These are phyloP conservation scores for Tachypleus tridentatus DNA, from an alignment of 1,140 invertebrate species.

Conservation along the genomic window DNA sequence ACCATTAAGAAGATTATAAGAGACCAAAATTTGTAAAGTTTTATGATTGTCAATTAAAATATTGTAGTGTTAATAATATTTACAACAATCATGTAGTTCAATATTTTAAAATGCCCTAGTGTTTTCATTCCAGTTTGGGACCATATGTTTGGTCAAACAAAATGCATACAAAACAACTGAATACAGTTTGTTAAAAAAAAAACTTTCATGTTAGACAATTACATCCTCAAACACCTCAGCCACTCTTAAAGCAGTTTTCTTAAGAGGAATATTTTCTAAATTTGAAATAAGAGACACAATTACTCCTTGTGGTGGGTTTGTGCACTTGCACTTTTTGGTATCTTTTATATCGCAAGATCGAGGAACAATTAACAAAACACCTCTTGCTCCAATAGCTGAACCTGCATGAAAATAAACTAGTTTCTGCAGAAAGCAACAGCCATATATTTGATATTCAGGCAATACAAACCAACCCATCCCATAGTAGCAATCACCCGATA, in stretches of 20 bases:
- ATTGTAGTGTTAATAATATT: too few species aligned
- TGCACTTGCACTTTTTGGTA: neutral
- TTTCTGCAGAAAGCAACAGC: slow-evolving; percentile 27
- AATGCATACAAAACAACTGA: too few species aligned
- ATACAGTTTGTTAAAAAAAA: too few species aligned
- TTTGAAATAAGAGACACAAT: slow-evolving; percentile 44
- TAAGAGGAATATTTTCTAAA: slow-evolving; percentile 35
- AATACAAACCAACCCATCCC: slow-evolving; percentile 36
- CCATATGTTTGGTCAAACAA: too few species aligned
- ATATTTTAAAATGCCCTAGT: too few species aligned
- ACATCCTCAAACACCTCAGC: slow-evolving; percentile 32
- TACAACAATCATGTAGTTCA: too few species aligned
- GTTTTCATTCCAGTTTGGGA: too few species aligned
- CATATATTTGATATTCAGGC: slow-evolving; percentile 27
- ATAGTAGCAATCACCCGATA: slow-evolving; percentile 25
- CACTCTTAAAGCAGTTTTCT: slow-evolving; percentile 35
- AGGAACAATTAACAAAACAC: slow-evolving; percentile 43
- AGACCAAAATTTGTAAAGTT: too few species aligned
- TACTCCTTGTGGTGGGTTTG: slow-evolving; percentile 35
- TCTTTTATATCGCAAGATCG: slow-evolving; percentile 13
- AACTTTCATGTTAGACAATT: too few species aligned
- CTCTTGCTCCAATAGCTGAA: slow-evolving; percentile 46
- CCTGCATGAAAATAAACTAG: slow-evolving; percentile 39
- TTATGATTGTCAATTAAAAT: too few species aligned
- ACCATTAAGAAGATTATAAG: too few species aligned